Base-by-base conservation (phyloP, 2,113 vertebrate species). In the Hucho hucho region DNA sequence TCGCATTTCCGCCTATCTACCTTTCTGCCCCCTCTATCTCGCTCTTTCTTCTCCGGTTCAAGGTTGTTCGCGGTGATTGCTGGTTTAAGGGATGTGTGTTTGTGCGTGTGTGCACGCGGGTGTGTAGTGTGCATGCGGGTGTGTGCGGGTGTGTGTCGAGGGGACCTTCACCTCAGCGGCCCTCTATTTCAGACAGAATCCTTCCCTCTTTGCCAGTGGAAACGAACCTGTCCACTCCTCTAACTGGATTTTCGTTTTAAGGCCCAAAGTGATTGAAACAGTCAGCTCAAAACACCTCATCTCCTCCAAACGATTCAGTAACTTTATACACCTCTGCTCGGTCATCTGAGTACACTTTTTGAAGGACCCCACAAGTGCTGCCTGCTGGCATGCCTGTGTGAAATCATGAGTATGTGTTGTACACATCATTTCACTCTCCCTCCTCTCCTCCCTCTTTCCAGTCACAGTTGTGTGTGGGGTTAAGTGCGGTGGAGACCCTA, bases 11-110 rank as follows among this genome's bases (percentile, higher is more conserved):
- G 79, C 81, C 83, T 64, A 64, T 71, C 76, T 67, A 79, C 87
- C 79, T 81, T 80, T 87, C 90, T 87, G 85, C 86, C 86, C 81
- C 85, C 87, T 84, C 86, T 82, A 84, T 81, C 77, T 28, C 64
- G 32, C 75, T 74, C 32, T 77, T 81, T 76, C 69, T 2, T 83
- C 67, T 73, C 4, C 13, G 63, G 79, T 18, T 68, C 20, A 18
- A 43, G 29, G 66, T 68, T n/a, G 20, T 37, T 18, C 28, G 32
- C 3, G 3, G 32, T 68, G 66, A 43, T 32, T 68, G 66, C 4
- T 20, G 20, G 78, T 83, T 86, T 84, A 78, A 72, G 18, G 16
- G 9, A 28, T 70, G 22, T 26, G n/a, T 24, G n/a, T 47, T 28
- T 47, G 37, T 49, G n/a, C 43, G 18, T 46, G 69, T 46, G 72